phyloP scores from a whole-genome alignment of 2,113 vertebrate genomes.

The Ptyas mucosa region DNA sequence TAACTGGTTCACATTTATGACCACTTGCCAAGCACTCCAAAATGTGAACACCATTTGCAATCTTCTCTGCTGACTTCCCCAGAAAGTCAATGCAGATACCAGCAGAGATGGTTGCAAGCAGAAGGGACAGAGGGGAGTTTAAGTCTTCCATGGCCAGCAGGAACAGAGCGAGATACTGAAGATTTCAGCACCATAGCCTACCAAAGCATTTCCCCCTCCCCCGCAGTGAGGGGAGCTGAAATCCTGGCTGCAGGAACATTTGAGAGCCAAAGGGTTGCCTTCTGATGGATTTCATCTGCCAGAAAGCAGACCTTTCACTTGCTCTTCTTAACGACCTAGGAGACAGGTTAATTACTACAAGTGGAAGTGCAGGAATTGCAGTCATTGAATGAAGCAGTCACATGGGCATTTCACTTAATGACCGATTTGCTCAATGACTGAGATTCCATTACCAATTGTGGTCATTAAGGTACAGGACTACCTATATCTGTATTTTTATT shows the following conservation, averaged over 20 bases:
- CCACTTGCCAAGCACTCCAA: too few species aligned
- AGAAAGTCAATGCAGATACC: too few species aligned
- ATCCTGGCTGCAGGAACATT: neutral
- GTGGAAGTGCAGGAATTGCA: neutral
- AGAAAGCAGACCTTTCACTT: neutral
- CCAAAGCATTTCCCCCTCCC: too few species aligned
- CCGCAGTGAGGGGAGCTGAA: too few species aligned
- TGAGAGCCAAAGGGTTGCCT: neutral
- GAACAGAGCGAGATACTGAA: too few species aligned
- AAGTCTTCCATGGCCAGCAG: too few species aligned
- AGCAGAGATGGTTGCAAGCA: too few species aligned
- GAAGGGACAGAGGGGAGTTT: too few species aligned
- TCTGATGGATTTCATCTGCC: neutral
- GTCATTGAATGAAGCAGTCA: neutral
- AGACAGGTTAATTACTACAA: neutral
- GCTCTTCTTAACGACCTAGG: neutral
- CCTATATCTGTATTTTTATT: neutral
- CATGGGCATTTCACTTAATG: neutral
- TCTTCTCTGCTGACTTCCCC: too few species aligned
- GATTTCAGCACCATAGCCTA: too few species aligned
- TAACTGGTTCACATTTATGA: too few species aligned
- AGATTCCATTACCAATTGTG: neutral
- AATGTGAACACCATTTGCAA: too few species aligned
- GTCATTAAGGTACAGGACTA: neutral
- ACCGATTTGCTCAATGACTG: neutral